Percentiles rank a stretch among this genome's conserved stretches.
phyloP scores from a whole-genome alignment of 2,888 invertebrate species.

The Erebia palarica region DNA sequence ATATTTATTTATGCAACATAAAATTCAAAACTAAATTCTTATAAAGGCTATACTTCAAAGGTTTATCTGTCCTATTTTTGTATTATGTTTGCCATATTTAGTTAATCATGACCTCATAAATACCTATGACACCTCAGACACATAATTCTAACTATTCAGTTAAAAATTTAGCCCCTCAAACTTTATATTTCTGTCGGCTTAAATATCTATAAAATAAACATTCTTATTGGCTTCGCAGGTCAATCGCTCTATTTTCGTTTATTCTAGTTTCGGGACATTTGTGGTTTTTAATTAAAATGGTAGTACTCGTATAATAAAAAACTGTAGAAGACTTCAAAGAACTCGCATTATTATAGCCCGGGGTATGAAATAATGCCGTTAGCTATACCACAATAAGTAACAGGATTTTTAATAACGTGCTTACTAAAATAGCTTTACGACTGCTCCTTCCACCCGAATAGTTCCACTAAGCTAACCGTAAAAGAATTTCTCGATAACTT shows the following conservation, averaged over 20 bases:
- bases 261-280: slow-evolving; percentile 18
- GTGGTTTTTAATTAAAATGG: slow-evolving; percentile 31
- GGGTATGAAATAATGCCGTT: background rate
- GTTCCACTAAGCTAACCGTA: background rate
- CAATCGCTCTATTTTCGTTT: slow-evolving; percentile 14
- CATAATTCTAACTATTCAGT: too few relatives aligned
- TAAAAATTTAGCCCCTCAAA: too few relatives aligned
- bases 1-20: too few relatives aligned
- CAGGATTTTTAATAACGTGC: background rate
- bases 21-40: too few relatives aligned
- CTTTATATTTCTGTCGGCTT: background rate
- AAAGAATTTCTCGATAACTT: background rate
- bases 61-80: too few relatives aligned
- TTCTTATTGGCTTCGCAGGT: background rate
- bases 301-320: slow-evolving; percentile 15
- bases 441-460: background rate
- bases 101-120: too few relatives aligned
- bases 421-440: background rate
- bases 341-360: slow-evolving; percentile 28
- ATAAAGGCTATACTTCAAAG: too few relatives aligned
- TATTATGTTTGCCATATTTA: too few relatives aligned
- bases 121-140: too few relatives aligned
- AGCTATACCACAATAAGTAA: background rate
- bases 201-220: background rate
- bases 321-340: slow-evolving; percentile 18